Conservation (phyloP, 1,140 invertebrate genomes). For the Trachymyrmex septentrionalis region DNA sequence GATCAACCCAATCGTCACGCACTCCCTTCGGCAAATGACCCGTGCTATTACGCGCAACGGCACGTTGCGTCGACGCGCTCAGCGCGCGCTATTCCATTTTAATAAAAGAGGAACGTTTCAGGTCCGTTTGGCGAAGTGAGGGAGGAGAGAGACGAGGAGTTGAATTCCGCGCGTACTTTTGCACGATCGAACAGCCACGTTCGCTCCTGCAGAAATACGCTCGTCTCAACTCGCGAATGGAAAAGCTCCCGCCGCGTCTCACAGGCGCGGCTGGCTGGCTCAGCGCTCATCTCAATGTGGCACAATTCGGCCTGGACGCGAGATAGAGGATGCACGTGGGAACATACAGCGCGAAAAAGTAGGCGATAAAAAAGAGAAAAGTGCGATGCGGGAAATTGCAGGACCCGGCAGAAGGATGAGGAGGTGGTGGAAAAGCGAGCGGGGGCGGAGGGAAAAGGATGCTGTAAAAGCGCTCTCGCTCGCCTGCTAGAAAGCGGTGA, state of each 20-base stretch:
- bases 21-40: conserved; percentile 56
- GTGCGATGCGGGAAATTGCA: conserved; percentile 70
- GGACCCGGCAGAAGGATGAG: not conserved
- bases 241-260: conserved; percentile 13
- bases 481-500: conserved; percentile 67
- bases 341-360: conserved; percentile 50
- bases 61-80: conserved; percentile 33
- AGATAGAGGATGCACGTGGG: conserved; percentile 10
- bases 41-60: conserved; percentile 50
- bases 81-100: conserved; percentile 39
- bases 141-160: not conserved
- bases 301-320: conserved; percentile 27
- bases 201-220: conserved; percentile 34
- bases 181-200: conserved; percentile 23
- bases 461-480: conserved; percentile 68
- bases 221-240: conserved; percentile 23
- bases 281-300: conserved; percentile 24
- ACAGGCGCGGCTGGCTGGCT: not conserved
- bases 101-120: conserved; percentile 55
- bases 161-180: conserved; percentile 51
- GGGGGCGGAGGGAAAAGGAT: conserved; percentile 6
- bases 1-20: conserved; percentile 58
- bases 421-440: not conserved
- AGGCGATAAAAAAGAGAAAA: conserved; percentile 47
- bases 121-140: not conserved